These are phyloP conservation scores for Polyploca ridens DNA, from an alignment of 2,888 invertebrate species.

Conservation along the genomic window DNA sequence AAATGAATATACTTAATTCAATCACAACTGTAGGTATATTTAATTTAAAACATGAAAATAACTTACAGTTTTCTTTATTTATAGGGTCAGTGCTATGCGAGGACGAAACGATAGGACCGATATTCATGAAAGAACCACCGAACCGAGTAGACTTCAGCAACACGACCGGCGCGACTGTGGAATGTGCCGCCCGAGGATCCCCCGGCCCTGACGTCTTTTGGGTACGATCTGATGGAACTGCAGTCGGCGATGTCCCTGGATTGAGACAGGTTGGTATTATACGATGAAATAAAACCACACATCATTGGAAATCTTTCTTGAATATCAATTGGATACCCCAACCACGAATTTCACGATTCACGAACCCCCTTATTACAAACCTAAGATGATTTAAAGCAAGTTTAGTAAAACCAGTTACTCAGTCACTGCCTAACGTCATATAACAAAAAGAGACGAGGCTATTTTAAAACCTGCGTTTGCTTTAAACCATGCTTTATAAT, in stretches of 20 bases:
- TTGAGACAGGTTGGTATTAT: constrained; percentile 87
- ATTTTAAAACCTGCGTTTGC: too few species aligned
- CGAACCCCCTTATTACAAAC: neutral
- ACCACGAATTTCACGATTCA: too few species aligned
- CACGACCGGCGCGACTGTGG: constrained; percentile 96
- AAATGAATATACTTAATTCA: too few species aligned
- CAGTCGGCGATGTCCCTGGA: constrained; percentile 95
- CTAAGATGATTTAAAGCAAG: too few species aligned
- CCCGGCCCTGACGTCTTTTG: constrained; percentile 97
- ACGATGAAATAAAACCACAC: constrained; percentile 6
- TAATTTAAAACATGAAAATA: neutral
- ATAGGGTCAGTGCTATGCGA: constrained; percentile 84
- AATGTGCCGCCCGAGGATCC: constrained; percentile 95
- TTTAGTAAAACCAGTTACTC: too few species aligned
- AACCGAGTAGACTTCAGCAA: constrained; percentile 97
- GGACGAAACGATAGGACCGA: constrained; percentile 93
- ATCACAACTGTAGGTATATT: neutral
- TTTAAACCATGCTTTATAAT: too few species aligned
- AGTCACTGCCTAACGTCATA: too few species aligned
- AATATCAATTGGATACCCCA: too few species aligned
- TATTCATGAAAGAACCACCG: constrained; percentile 95
- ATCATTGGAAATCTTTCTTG: neutral
- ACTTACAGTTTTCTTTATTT: constrained; percentile 24
- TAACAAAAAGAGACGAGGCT: too few species aligned
- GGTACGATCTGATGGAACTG: constrained; percentile 95